A percentile compares a stretch with the other conserved stretches of the same genome.
Evolutionary conservation across 2,888 invertebrate species (phyloP).

Genomic region (Mythimna vitellina): DNA sequence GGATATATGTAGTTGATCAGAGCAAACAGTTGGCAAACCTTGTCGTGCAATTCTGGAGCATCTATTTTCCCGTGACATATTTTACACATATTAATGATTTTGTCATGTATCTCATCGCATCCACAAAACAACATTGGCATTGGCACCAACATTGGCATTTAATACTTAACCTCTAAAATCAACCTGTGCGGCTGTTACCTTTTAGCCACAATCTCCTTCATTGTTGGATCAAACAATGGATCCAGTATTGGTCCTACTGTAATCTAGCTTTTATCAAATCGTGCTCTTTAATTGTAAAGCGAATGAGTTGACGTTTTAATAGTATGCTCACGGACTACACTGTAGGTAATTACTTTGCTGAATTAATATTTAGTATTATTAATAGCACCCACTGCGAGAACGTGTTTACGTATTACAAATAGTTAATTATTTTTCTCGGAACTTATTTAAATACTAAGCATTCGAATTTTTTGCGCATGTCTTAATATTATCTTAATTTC

Average conservation of each 20-base stretch:
- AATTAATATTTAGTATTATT: slow-evolving; percentile 32
- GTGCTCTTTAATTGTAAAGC: slow-evolving; percentile 39
- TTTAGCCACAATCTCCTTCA: not conserved
- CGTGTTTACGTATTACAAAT: not conserved
- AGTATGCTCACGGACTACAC: slow-evolving; percentile 24
- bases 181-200: not conserved
- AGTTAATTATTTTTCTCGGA: slow-evolving; percentile 10
- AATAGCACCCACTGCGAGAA: slow-evolving; percentile 7
- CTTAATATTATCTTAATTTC: slow-evolving; percentile 11
- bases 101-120: too few species aligned
- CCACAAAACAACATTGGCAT: too few species aligned
- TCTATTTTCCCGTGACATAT: too few species aligned
- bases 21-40: too few species aligned
- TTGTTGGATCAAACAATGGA: slow-evolving; percentile 23
- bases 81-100: too few species aligned
- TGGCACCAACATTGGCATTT: too few species aligned
- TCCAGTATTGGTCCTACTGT: slow-evolving; percentile 5
- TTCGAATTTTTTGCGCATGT: slow-evolving; percentile 8
- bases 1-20: too few species aligned
- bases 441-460: not conserved
- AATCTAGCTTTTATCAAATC: slow-evolving; percentile 39
- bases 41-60: too few species aligned
- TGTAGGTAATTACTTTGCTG: slow-evolving; percentile 41
- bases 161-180: not conserved
- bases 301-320: slow-evolving; percentile 55